phyloP scores from a whole-genome alignment of 2,797 vertebrate genomes.

The Scolopax rusticola region DNA sequence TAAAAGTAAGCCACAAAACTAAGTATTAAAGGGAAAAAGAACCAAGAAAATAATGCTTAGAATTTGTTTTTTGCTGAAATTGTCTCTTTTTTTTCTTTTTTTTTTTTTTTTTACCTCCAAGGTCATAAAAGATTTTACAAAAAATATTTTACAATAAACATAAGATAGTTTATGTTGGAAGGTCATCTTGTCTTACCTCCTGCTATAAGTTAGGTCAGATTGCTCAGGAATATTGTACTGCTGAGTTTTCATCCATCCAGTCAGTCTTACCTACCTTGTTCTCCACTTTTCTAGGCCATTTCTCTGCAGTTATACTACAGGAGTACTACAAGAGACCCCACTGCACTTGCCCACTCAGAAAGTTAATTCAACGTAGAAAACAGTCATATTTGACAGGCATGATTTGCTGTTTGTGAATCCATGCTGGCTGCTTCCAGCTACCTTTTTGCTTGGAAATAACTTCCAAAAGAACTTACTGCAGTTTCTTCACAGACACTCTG shows the following conservation, averaged over 20 bases:
- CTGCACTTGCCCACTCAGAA: not conserved
- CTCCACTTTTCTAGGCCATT: not conserved
- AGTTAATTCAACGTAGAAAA: not conserved
- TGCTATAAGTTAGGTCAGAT: not conserved
- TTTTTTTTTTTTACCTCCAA: not conserved
- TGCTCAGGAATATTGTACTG: not conserved
- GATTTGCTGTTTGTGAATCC: not conserved
- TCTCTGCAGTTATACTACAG: not conserved
- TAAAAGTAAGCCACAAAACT: not conserved
- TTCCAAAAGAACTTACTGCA: not conserved
- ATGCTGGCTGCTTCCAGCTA: not conserved
- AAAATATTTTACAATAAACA: not conserved
- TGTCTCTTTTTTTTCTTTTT: not conserved
- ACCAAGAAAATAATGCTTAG: not conserved
- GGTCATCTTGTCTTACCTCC: not conserved
- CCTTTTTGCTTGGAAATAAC: not conserved
- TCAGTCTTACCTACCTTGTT: not conserved
- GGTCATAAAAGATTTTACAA: not conserved
- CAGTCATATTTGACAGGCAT: not conserved
- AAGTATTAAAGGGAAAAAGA: not conserved
- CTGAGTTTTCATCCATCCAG: not conserved
- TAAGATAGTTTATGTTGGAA: not conserved
- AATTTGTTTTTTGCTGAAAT: not conserved
- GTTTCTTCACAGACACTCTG: not conserved
- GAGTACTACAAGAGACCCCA: not conserved